These are phyloP conservation scores for Muntiacus muntjak DNA, from an alignment of 2,113 vertebrate genomes.

Conservation along the genomic window DNA sequence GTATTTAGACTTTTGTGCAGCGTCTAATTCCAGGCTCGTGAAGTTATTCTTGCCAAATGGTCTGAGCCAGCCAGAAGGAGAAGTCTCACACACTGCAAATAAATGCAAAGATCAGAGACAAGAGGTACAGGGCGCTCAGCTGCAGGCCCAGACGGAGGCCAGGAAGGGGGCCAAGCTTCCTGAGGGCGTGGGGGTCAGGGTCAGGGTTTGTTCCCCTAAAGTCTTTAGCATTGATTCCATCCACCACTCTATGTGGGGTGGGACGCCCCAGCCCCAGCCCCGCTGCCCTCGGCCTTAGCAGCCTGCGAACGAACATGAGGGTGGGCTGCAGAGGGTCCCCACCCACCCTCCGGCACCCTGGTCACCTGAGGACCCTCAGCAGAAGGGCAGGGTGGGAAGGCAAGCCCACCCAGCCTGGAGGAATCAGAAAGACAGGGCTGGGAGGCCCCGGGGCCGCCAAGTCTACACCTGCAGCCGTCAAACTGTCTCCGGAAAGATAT, in stretches of 20 bases:
- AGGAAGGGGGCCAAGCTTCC: background rate
- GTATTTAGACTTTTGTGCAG: background rate
- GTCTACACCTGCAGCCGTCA: background rate
- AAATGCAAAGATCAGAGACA: background rate
- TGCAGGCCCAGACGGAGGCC: background rate
- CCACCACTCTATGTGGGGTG: fast-evolving
- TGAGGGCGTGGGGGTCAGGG: background rate
- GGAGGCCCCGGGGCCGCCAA: fast-evolving
- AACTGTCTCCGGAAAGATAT: background rate
- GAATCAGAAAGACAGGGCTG: background rate
- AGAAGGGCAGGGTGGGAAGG: fast-evolving
- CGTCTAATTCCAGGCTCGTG: background rate
- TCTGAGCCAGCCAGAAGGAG: background rate
- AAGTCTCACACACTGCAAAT: background rate
- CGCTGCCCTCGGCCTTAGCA: background rate
- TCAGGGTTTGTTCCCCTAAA: background rate
- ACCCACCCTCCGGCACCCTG: too few species aligned
- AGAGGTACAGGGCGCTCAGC: background rate
- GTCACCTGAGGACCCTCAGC: fast-evolving
- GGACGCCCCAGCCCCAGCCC: fast-evolving
- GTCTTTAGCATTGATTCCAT: background rate
- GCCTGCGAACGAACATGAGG: fast-evolving
- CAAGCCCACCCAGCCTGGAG: background rate
- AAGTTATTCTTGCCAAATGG: background rate
- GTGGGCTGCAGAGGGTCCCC: background rate